Evolutionary conservation across 2,888 invertebrate species (phyloP).

Genomic region (Platycheirus rosarum): DNA sequence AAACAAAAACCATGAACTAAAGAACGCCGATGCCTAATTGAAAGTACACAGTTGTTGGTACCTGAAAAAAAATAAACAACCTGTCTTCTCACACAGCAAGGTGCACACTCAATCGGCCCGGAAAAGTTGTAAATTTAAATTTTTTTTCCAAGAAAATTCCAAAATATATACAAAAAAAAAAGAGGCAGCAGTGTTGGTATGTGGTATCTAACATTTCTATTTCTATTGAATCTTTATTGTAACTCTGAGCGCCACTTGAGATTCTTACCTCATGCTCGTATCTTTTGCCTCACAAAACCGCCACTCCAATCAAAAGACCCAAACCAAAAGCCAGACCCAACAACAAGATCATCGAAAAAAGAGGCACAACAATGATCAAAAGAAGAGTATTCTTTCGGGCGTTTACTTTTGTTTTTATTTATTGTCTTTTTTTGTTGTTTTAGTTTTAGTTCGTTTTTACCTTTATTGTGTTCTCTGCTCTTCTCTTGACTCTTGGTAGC

Average conservation of each 20-base stretch:
- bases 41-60: neutral
- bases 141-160: constrained; percentile 33
- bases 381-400: constrained; percentile 64
- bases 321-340: constrained; percentile 17
- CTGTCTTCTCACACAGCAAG: constrained; percentile 30
- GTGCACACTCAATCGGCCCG: constrained; percentile 26
- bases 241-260: constrained; percentile 68
- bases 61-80: constrained; percentile 41
- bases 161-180: constrained; percentile 19
- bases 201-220: constrained; percentile 22
- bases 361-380: constrained; percentile 32
- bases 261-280: constrained; percentile 8
- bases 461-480: constrained; percentile 48
- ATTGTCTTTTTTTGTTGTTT: constrained; percentile 65
- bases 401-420: constrained; percentile 68
- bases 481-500: constrained; percentile 35
- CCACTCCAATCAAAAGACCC: constrained; percentile 11
- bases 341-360: constrained; percentile 45
- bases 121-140: constrained; percentile 48
- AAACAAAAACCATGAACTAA: neutral
- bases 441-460: constrained; percentile 52
- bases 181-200: constrained; percentile 5
- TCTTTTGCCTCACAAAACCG: neutral
- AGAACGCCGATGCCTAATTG: neutral
- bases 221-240: constrained; percentile 53